Evolutionary conservation across 2,113 vertebrate genomes (phyloP), one percentile per base, ranked within the genome.

Genomic region (Rhea pennata): DNA sequence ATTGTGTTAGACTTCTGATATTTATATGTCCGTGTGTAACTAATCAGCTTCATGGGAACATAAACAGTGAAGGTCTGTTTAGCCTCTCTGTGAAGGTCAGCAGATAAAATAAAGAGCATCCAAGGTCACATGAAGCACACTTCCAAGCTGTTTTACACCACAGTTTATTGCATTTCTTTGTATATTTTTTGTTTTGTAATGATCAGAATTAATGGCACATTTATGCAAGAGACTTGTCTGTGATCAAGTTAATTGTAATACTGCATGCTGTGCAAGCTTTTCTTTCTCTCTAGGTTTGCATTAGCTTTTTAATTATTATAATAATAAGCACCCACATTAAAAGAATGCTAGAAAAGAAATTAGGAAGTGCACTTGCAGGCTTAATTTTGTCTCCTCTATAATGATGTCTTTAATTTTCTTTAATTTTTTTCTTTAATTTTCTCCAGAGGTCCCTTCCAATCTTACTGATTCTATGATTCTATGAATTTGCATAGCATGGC

Each of bases 41-140:
- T 88, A 92, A 90, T 88, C 53, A 15, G 85, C 80, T 95, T 69
- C 84, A 84, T 82, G 24, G 51, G 33, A 93, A 93, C 76, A 70
- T 74, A 95, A 97, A 95, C 94, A 96, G 78, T 65, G 82, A 54
- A 73, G 77, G 61, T 90, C 72, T 92, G 90, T 88, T 95, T 76
- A 77, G 78, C 66, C 58, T 90, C 65, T 66, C 80, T 94, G 93
- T 94, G 95, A 97, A 97, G 94, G 95, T 94, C 92, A 83, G 20
- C 1, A 0, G 80, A 84, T 78, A 86, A 88, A 96, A 74, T 78
- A 67, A 79, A 64, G 92, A 92, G 53, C 70, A 58, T 66, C 75
- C 96, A 96, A 97, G 94, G 90, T 96, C 89, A 92, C 23, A 48
- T 11, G 12, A 78, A 93, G 85, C 72, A 48, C 44, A 36, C 88